Evolutionary conservation across 1,140 invertebrate species (phyloP).

Genomic region (Ceratosolen fusciceps): DNA sequence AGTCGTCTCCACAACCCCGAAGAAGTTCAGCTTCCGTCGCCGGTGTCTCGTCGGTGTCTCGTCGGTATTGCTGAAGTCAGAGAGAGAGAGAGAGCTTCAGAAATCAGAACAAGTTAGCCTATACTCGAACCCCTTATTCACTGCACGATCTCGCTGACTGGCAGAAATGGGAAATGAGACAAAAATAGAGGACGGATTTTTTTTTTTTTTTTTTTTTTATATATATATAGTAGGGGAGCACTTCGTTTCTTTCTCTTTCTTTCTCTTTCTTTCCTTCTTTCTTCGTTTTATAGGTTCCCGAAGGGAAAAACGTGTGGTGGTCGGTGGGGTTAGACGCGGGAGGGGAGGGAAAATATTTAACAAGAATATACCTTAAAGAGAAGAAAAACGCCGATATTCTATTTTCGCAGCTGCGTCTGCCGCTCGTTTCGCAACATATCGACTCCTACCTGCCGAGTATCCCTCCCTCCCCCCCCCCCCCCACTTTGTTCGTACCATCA

Average conservation of each 20-base stretch:
- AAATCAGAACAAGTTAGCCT: not conserved
- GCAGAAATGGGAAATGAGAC: slow-evolving; percentile 11
- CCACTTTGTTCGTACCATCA: too few species aligned
- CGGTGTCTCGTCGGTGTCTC: not conserved
- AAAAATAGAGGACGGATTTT: not conserved
- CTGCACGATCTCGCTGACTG: not conserved
- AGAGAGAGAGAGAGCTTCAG: too few species aligned
- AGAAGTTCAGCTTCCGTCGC: not conserved
- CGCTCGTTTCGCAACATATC: slow-evolving; percentile 27
- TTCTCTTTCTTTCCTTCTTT: too few species aligned
- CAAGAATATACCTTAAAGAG: not conserved
- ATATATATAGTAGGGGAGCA: not conserved
- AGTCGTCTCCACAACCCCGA: not conserved
- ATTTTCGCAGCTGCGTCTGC: slow-evolving; percentile 59
- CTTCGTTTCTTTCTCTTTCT: slow-evolving; percentile 27
- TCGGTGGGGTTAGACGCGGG: not conserved
- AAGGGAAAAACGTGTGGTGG: not conserved
- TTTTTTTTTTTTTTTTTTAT: too few species aligned
- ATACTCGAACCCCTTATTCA: not conserved
- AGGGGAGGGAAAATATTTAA: not conserved
- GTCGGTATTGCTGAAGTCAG: not conserved
- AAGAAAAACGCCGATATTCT: slow-evolving; percentile 19
- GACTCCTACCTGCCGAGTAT: slow-evolving; percentile 43
- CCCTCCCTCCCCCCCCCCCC: not conserved
- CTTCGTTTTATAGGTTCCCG: not conserved